Evolutionary conservation across 2,888 invertebrate genomes (phyloP), one percentile per base, ranked within the genome.

Genomic region (Eupithecia subfuscata): DNA sequence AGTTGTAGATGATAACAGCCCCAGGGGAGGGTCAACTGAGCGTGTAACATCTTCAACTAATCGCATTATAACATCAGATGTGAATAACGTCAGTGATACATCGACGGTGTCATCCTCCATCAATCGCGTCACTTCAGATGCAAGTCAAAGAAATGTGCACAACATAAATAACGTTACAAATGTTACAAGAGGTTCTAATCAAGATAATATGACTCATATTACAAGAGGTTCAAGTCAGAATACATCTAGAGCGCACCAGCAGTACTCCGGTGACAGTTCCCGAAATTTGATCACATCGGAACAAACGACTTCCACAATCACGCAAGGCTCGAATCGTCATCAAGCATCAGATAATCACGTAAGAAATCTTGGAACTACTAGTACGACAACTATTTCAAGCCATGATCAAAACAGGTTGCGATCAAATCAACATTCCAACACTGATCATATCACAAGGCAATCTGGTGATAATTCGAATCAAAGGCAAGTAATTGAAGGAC

Each of bases 21-120:
- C 87, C 60, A 88, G 82, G 81, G 83, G 84, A 65, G 80, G 84
- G 45, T 86, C 88, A 34, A 85, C 89, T 12, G 90, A 89, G 67
- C 85, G 88, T 52, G 81, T 82, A 22, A 82, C 84, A 71, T 84
- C 87, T 77, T 85, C 86, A 30, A 85, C 82, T 5, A 88, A 86
- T 79, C 84, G 84, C 37, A 77, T 81, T 40, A 77, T 84, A 69
- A 83, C 85, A 63, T 83, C 85, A 43, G 85, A 84, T 65, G 80
- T 77, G 68, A 82, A 81, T 22, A 81, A 85, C 74, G 69, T 81
- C 43, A 77, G 68, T 34, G 72, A 72, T 68, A 52, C 69, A 37
- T 67, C 74, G 6, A 72, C 74, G 4, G 68, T 68, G 60, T 70
- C 76, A 16, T 76, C 86, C 8, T 72, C 74, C 18, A 85, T 81